A percentile compares a stretch with the other conserved stretches of the same genome.
Evolutionary conservation across 2,113 vertebrate genomes (phyloP).

Genomic region (Lamprotornis superbus): DNA sequence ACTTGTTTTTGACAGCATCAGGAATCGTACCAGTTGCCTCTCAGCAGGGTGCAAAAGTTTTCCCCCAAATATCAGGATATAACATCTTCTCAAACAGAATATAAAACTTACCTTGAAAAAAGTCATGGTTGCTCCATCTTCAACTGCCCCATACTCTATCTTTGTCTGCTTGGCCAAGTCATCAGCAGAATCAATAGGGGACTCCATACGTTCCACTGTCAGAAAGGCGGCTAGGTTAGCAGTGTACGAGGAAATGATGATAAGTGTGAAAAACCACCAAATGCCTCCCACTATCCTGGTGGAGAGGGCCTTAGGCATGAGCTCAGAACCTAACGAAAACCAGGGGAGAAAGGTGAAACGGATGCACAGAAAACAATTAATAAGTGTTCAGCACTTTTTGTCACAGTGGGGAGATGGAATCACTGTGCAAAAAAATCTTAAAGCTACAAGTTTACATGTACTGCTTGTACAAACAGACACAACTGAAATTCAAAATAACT

Average conservation of each 20-base stretch:
- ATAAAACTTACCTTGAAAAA: conserved; percentile 91
- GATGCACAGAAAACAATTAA: conserved; percentile 67
- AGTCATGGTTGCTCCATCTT: conserved; percentile 95
- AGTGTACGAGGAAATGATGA: conserved; percentile 99
- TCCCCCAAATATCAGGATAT: not conserved
- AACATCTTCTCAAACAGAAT: not conserved
- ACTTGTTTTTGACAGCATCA: not conserved
- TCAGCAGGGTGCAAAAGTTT: not conserved
- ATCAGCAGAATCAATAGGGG: conserved; percentile 96
- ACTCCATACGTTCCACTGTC: conserved; percentile 98
- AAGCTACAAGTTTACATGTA: conserved; percentile 21
- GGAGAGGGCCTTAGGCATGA: conserved; percentile 99
- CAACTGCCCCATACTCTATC: conserved; percentile 95
- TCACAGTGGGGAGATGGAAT: conserved; percentile 59
- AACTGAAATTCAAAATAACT: conserved; percentile 32
- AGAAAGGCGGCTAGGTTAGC: conserved; percentile 99
- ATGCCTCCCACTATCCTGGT: conserved; percentile 99
- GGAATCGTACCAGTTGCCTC: fast-evolving
- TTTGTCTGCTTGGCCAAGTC: conserved; percentile 98
- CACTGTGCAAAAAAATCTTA: conserved; percentile 59
- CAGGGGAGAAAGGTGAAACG: conserved; percentile 81
- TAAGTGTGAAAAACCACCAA: conserved; percentile 99
- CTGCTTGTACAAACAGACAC: conserved; percentile 47
- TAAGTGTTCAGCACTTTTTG: conserved; percentile 59
- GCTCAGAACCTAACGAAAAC: conserved; percentile 95